Evolutionary conservation across 2,888 invertebrate species (phyloP).

Genomic region (Andrena bucephala): DNA sequence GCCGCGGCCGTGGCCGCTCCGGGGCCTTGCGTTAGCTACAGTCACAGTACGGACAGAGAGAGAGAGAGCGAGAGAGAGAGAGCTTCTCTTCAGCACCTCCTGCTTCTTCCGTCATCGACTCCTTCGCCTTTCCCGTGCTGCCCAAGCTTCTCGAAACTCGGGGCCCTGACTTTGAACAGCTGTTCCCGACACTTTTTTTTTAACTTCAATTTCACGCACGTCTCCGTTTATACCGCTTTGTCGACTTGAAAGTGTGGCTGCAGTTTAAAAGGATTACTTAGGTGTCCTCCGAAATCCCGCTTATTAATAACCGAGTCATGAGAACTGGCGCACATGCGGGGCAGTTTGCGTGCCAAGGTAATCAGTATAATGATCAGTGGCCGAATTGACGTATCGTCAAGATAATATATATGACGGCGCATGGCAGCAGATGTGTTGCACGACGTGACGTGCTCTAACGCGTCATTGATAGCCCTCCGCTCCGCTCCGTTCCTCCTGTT

Average conservation of each 20-base stretch:
- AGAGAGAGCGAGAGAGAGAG: no score
- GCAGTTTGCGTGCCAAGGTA: conserved; percentile 74
- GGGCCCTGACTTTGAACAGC: neutral
- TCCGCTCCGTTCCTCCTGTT: conserved; percentile 63
- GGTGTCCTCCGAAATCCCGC: conserved; percentile 20
- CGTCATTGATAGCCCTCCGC: conserved; percentile 79
- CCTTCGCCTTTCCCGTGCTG: conserved; percentile 9
- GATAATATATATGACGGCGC: conserved; percentile 79
- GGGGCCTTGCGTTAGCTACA: conserved; percentile 69
- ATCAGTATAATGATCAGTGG: conserved; percentile 81
- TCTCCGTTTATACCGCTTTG: no score
- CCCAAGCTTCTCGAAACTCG: neutral
- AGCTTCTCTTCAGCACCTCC: conserved; percentile 67
- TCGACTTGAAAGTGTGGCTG: no score
- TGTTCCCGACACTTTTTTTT: neutral
- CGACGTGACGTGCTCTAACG: conserved; percentile 78
- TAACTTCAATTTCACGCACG: no score
- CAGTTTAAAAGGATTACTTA: neutral
- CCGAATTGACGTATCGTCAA: conserved; percentile 81
- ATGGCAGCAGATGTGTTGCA: conserved; percentile 81
- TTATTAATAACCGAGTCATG: conserved; percentile 76
- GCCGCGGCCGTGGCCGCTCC: conserved; percentile 73
- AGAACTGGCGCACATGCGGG: conserved; percentile 70
- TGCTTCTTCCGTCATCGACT: conserved; percentile 14
- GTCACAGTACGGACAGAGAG: conserved; percentile 57